Base-by-base conservation (phyloP, 1,140 invertebrate genomes). In the Drosophila chauvacae region DNA sequence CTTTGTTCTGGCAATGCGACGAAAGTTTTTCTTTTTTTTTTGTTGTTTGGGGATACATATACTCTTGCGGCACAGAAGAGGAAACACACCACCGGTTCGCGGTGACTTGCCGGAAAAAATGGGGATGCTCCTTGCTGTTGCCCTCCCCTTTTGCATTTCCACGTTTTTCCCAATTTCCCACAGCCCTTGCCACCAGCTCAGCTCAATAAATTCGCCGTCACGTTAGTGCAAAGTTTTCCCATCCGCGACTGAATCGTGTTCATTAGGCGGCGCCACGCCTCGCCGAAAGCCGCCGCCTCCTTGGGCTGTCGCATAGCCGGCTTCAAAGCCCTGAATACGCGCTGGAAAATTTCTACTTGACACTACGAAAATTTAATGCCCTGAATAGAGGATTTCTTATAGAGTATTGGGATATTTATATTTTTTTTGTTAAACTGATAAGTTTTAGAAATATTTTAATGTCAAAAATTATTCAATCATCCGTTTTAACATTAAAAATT, bases 211-310 rank as follows among this genome's bases (percentile, higher is more conserved):
- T 73, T 73, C 70, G 37, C 56, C 53, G 70, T 73, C 70, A 73
- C 68, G 70, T 73, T 73, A 73, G 70, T 73, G 53, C 72, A 73
- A 73, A 73, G 68, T 72, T 72, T 72, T 60, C 45, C 70, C 68
- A 51, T 50, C 35, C 18, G 66, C 68, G 44, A 18, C 63, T 72
- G 66, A 73, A 72, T 60, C 45, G 53, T 44, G 68, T 73, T 73
- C 70, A 72, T 73, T 73, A 73, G 53, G 68, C 68, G 37, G 30
- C n/a, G 56, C 70, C 70, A 72, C 70, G 55, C 70, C 68, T 51
- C 30, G 14, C 13, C 53, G 9, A 60, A 72, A 37, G 20, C 53
- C 45, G 37, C 45, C 45, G 23, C 30, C 42, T 69, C 30, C 39
- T 59, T 41, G 14, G 42, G 16, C 41, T 64, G 30, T 45, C 14